Conservation (phyloP, 2,888 invertebrate genomes). For the Heliconius aoede region DNA sequence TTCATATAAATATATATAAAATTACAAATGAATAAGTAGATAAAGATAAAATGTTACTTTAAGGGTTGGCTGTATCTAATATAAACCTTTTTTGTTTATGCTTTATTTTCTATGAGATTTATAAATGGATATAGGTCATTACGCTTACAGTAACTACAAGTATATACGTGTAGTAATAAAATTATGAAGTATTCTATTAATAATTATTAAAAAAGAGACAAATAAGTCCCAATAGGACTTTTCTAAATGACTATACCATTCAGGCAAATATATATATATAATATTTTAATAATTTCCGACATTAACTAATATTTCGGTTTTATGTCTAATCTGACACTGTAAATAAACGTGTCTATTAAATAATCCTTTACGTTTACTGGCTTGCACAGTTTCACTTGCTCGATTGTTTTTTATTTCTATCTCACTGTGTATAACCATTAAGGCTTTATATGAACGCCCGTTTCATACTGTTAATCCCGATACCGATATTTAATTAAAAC, state of each 20-base stretch:
- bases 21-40: conserved; percentile 34
- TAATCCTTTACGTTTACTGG: conserved; percentile 41
- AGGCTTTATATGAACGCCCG: conserved; percentile 23
- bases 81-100: neutral
- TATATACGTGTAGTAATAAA: too few species aligned
- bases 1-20: conserved; percentile 32
- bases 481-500: conserved; percentile 25
- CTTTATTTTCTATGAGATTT: neutral
- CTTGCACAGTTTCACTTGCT: conserved; percentile 33
- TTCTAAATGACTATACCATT: too few species aligned
- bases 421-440: conserved; percentile 29
- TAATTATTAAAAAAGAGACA: too few species aligned
- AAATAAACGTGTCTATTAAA: conserved; percentile 27
- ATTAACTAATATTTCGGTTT: too few species aligned
- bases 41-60: conserved; percentile 37
- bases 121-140: too few species aligned
- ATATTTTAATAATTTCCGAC: too few species aligned
- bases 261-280: too few species aligned
- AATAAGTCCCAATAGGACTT: too few species aligned
- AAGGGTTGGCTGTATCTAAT: conserved; percentile 9
- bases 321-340: too few species aligned
- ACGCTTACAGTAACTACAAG: too few species aligned
- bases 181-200: too few species aligned
- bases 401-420: conserved; percentile 30
- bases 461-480: conserved; percentile 13